Conservation (phyloP, 2,113 vertebrate species). For the Rhegmatorhina hoffmannsi region DNA sequence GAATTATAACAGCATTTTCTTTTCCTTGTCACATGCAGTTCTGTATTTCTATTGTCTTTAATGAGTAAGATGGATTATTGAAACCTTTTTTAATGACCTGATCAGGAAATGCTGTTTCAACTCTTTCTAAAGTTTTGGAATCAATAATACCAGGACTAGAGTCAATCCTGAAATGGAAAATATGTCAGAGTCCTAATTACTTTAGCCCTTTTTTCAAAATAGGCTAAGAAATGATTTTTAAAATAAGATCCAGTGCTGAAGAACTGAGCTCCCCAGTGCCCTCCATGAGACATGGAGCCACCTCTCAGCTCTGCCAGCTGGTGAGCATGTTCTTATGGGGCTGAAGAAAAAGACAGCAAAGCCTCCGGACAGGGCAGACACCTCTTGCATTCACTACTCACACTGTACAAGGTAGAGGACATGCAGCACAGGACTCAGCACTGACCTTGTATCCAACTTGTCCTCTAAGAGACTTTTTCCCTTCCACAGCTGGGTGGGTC, state of each 20-base stretch:
- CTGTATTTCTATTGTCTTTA: background rate
- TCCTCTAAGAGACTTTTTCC: background rate
- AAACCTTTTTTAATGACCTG: background rate
- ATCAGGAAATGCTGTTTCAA: background rate
- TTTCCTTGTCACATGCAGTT: background rate
- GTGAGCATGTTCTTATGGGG: background rate
- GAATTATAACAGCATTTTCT: background rate
- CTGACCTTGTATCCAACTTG: accelerated
- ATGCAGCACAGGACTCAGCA: background rate
- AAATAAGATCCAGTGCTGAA: background rate
- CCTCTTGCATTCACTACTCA: background rate
- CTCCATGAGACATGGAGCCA: background rate
- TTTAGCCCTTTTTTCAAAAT: background rate
- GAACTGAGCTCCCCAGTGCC: background rate
- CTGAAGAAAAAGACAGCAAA: background rate
- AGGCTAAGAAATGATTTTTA: background rate
- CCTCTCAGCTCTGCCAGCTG: background rate
- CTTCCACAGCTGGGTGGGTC: accelerated
- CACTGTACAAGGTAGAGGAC: background rate
- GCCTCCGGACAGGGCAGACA: background rate
- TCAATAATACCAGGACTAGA: background rate
- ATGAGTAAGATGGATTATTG: background rate
- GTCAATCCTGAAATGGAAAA: background rate
- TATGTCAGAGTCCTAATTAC: background rate
- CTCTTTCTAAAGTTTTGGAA: background rate